Evolutionary conservation across 1,140 invertebrate genomes (phyloP).

Genomic region (Leptonema lineaticorne): DNA sequence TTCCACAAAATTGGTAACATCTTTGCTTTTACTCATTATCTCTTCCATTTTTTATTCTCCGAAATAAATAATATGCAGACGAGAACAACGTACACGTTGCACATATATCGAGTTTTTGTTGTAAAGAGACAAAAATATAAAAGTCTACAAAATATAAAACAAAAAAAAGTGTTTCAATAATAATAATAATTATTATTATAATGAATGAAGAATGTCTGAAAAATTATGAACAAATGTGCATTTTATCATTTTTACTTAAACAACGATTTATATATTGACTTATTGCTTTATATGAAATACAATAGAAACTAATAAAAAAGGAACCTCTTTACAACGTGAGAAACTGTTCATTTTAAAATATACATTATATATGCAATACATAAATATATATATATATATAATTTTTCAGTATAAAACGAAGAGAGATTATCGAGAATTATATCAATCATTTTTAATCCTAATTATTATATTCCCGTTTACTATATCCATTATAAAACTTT

Average conservation of each 20-base stretch:
- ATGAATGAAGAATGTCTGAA: no score
- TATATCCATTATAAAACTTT: slow-evolving; percentile 15
- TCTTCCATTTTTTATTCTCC: slow-evolving; percentile 21
- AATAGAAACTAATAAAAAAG: not conserved
- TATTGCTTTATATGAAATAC: not conserved
- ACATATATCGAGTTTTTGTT: not conserved
- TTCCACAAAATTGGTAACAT: slow-evolving; percentile 35
- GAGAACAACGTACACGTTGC: not conserved
- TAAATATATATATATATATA: slow-evolving; percentile 31
- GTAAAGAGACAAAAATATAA: slow-evolving; percentile 20
- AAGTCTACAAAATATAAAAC: not conserved
- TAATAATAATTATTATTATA: no score
- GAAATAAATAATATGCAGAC: slow-evolving; percentile 16
- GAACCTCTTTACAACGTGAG: slow-evolving; percentile 20
- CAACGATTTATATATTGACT: no score
- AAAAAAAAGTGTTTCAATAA: no score
- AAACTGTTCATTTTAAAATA: slow-evolving; percentile 14
- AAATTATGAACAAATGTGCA: no score
- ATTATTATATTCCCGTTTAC: slow-evolving; percentile 6
- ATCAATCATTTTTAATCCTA: not conserved
- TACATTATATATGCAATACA: slow-evolving; percentile 21
- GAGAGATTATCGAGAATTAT: slow-evolving; percentile 15
- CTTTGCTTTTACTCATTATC: slow-evolving; percentile 29
- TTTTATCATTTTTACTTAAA: no score
- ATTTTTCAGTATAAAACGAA: slow-evolving; percentile 31